Evolutionary conservation across 1,140 invertebrate species (phyloP), one percentile per base, ranked within the genome.

Genomic region (Drosophila lacertosa): DNA sequence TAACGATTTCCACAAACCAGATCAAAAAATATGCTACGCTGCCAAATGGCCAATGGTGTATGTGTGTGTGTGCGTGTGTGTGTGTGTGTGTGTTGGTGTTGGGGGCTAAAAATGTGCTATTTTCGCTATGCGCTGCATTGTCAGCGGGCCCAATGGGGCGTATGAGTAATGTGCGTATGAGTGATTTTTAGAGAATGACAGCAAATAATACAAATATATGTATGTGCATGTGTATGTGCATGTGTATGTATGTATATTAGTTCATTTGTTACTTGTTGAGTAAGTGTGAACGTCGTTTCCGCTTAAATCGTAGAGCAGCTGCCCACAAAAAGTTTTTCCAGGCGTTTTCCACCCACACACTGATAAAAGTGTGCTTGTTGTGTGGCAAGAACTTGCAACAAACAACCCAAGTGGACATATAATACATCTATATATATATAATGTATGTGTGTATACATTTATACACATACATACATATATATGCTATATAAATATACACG

Each of bases 121-220:
- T 22, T 44, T 58, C 39, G 39, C 24, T 16, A 26, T 48, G 13
- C 5, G 55, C 4, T 20, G 7, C 32, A 3, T 33, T 22, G 29
- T 35, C 10, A 11, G 26, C 51, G 7, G 4, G 10, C 4, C 4
- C 57, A 62, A 13, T 39, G 65, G 39, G 40, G 32, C 59, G 66
- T 69, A 64, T 69, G 50, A 33, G 47, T 39, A 64, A 64, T 64
- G 15, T 64, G 66, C 66, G 66, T 64, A 69, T 69, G 50, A 37
- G 50, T 64, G 37, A 69, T 69, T 50, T 64, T 54, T 13, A 29
- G 13, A 32, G 18, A 48, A 48, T 53, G 59, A 10, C 64, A 53
- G 22, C 45, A 26, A 44, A 24, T 44, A 48, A 7, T 15, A 22
- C 4, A 24, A n/a, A 22, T 13, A 53, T 4, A 22, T 9, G 22